Conservation (phyloP, 2,797 vertebrate species). For the Todus mexicanus region DNA sequence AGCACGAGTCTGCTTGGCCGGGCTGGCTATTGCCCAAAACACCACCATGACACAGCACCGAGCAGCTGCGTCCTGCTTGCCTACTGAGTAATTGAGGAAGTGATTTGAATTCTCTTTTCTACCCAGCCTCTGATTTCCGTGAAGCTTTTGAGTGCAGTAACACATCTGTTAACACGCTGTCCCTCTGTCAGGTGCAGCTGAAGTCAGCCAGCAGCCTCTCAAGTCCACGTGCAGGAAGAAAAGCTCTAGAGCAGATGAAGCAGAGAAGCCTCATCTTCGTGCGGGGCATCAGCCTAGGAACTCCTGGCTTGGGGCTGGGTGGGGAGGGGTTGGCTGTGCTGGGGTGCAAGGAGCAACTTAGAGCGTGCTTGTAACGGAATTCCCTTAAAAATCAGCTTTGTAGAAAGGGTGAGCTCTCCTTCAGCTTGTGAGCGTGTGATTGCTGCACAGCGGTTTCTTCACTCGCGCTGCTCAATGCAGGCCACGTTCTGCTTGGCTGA, state of each 20-base stretch:
- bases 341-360: background rate
- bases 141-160: background rate
- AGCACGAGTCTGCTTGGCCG: background rate
- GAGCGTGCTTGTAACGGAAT: background rate
- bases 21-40: background rate
- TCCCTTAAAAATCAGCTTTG: background rate
- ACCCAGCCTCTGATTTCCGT: background rate
- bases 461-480: background rate
- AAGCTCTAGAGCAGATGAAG: background rate
- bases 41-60: accelerated
- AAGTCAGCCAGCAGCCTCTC: background rate
- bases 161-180: accelerated
- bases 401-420: background rate
- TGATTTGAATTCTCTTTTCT: background rate
- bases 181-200: accelerated
- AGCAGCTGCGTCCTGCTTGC: background rate
- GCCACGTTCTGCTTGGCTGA: background rate
- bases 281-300: background rate
- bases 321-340: accelerated
- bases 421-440: background rate
- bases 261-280: background rate
- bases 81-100: background rate
- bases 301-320: background rate
- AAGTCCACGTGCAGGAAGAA: background rate
- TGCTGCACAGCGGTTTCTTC: background rate